Evolutionary conservation across 2,797 vertebrate species (phyloP).

Genomic region (Bradypodion pumilum): DNA sequence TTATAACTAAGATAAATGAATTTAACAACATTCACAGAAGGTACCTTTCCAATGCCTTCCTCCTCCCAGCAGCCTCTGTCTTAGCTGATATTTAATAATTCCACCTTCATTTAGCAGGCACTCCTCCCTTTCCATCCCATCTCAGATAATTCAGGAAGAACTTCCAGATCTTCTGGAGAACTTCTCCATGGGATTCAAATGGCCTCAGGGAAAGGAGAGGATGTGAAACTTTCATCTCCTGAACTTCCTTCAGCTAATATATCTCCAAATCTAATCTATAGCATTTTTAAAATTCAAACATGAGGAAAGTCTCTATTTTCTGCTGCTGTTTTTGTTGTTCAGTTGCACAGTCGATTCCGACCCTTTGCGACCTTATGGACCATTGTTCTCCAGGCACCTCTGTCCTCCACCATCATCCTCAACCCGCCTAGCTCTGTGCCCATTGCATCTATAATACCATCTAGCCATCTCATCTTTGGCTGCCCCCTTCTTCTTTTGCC

Average conservation of each 20-base stretch:
- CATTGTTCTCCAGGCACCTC: no score
- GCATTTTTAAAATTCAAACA: background rate
- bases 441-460: no score
- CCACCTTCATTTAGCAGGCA: background rate
- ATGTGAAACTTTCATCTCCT: background rate
- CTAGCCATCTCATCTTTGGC: no score
- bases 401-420: no score
- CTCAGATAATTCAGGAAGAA: background rate
- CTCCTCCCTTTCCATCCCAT: background rate
- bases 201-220: background rate
- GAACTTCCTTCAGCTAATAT: background rate
- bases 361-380: no score
- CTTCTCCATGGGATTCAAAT: background rate
- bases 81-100: background rate
- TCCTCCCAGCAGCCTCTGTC: background rate
- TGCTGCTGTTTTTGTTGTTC: no score
- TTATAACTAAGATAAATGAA: background rate
- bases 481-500: no score
- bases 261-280: background rate
- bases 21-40: background rate
- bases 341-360: no score
- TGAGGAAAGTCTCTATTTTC: background rate
- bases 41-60: background rate
- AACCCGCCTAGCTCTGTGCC: no score
- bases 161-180: background rate